phyloP scores from a whole-genome alignment of 23 tunicate species.

The Trididemnum miniatum region DNA sequence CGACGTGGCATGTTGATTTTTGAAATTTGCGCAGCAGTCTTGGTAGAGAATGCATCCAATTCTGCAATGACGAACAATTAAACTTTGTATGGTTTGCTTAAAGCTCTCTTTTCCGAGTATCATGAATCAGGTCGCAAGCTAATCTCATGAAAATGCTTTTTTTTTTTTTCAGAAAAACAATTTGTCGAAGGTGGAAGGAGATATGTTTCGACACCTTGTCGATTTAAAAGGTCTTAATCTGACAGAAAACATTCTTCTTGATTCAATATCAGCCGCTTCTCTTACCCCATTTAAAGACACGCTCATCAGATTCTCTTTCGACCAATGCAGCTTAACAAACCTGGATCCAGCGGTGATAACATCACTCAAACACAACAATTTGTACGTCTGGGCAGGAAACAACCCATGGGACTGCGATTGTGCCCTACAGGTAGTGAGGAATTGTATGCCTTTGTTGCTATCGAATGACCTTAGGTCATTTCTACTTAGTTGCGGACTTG shows the following conservation, averaged over 20 bases:
- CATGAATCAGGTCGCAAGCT: too few species aligned
- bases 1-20: too few species aligned
- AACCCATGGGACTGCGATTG: constrained; percentile 89
- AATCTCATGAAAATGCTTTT: too few species aligned
- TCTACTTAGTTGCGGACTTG: too few species aligned
- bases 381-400: constrained; percentile 48
- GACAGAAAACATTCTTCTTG: constrained; percentile 30
- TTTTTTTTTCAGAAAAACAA: constrained; percentile 25
- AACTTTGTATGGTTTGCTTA: too few species aligned
- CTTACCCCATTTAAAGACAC: constrained; percentile 20
- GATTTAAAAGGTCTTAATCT: constrained; percentile 32
- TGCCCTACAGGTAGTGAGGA: constrained; percentile 36
- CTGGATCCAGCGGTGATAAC: constrained; percentile 32
- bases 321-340: constrained; percentile 29
- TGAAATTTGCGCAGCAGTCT: too few species aligned
- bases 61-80: too few species aligned
- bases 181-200: background rate
- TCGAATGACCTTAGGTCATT: too few species aligned
- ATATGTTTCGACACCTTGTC: constrained; percentile 18
- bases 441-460: too few species aligned
- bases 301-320: constrained; percentile 38
- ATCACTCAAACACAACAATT: constrained; percentile 8
- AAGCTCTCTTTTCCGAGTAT: too few species aligned
- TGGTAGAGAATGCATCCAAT: too few species aligned
- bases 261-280: constrained; percentile 24